Evolutionary conservation across 2,888 invertebrate genomes (phyloP).

Genomic region (Rhagium mordax): DNA sequence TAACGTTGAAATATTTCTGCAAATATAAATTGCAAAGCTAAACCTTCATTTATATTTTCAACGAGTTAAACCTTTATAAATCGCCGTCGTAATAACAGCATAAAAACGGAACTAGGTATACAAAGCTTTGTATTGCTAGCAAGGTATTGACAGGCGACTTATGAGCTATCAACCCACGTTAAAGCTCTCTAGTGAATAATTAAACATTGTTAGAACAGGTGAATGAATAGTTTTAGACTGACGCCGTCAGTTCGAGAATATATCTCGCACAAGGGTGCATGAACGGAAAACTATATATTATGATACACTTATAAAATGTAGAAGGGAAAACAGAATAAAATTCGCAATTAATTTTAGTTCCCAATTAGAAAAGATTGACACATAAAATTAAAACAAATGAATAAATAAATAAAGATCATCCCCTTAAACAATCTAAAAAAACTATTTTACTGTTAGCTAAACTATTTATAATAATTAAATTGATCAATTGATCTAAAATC

Average conservation of each 20-base stretch:
- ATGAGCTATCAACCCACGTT: constrained; percentile 32
- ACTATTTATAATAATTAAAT: too few relatives aligned
- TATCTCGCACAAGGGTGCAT: background rate
- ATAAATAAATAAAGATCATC: too few relatives aligned
- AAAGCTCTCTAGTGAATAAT: constrained; percentile 21
- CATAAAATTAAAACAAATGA: too few relatives aligned
- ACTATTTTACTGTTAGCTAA: too few relatives aligned
- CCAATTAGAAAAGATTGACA: background rate
- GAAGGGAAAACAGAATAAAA: background rate
- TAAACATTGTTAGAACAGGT: constrained; percentile 19
- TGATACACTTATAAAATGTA: background rate
- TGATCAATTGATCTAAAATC: too few relatives aligned
- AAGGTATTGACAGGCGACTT: constrained; percentile 29
- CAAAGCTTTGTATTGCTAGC: constrained; percentile 8
- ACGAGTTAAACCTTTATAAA: background rate
- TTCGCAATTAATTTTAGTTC: background rate
- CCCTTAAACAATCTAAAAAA: too few relatives aligned
- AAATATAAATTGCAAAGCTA: background rate
- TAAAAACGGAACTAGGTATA: background rate
- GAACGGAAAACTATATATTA: background rate
- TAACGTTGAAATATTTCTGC: too few relatives aligned
- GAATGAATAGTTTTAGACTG: constrained; percentile 10
- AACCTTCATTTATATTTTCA: background rate
- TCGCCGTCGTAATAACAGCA: background rate
- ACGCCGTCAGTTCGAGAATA: constrained; percentile 6